A percentile compares a stretch with the other conserved stretches of the same genome.
These are phyloP conservation scores for Chrysopa pallens DNA, from an alignment of 1,140 invertebrate genomes.

Conservation along the genomic window DNA sequence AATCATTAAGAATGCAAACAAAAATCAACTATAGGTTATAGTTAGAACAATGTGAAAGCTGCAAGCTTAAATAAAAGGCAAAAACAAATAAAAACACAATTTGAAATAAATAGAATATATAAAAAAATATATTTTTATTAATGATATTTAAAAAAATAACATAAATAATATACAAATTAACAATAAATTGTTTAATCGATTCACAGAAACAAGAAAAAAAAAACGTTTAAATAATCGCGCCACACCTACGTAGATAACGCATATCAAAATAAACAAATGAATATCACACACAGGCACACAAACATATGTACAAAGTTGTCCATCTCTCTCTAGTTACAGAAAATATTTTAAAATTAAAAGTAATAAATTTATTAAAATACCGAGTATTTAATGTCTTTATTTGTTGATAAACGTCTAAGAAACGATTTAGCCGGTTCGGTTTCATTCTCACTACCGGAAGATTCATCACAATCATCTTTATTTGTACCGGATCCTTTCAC, in stretches of 20 bases:
- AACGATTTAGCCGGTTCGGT: slow-evolving; percentile 42
- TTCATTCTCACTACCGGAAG: slow-evolving; percentile 47
- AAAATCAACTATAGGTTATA: too few species aligned
- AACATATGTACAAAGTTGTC: background rate
- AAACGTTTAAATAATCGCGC: background rate
- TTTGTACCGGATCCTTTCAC: slow-evolving; percentile 9
- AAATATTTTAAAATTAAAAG: slow-evolving; percentile 7
- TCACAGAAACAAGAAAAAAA: too few species aligned
- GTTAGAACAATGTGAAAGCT: too few species aligned
- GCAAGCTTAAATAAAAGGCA: too few species aligned
- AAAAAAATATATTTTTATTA: too few species aligned
- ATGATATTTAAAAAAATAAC: too few species aligned
- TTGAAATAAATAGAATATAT: too few species aligned
- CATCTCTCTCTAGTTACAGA: slow-evolving; percentile 2
- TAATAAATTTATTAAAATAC: slow-evolving; percentile 24
- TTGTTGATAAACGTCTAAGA: slow-evolving; percentile 43
- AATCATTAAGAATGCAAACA: too few species aligned
- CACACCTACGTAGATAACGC: slow-evolving; percentile 10
- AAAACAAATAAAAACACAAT: too few species aligned
- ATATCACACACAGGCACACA: slow-evolving; percentile 7
- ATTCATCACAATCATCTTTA: slow-evolving; percentile 21
- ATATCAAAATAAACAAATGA: slow-evolving; percentile 13
- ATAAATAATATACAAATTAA: too few species aligned
- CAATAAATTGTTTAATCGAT: too few species aligned
- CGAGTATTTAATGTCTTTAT: slow-evolving; percentile 39